Percentiles rank a stretch among this genome's conserved stretches.
phyloP scores from a whole-genome alignment of 1,140 invertebrate genomes.

The Ceratina japonica region DNA sequence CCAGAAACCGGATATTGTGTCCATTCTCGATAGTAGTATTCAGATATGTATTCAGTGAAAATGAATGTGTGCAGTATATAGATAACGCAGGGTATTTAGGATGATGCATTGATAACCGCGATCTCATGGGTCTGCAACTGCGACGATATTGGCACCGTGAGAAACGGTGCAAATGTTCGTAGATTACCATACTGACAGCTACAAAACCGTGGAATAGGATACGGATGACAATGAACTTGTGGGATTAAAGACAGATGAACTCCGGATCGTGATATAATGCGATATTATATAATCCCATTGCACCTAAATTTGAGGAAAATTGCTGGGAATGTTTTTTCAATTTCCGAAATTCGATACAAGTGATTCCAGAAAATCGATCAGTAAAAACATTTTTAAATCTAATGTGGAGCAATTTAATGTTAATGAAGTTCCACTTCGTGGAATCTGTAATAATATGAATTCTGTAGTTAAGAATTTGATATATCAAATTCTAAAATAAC shows the following conservation, averaged over 20 bases:
- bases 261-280: neutral
- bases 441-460: too few relatives aligned
- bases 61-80: neutral
- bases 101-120: neutral
- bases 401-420: too few relatives aligned
- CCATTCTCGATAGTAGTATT: too few relatives aligned
- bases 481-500: too few relatives aligned
- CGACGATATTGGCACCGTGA: neutral
- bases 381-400: too few relatives aligned
- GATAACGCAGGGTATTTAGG: neutral
- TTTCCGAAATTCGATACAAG: neutral
- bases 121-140: neutral
- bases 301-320: neutral
- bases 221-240: neutral
- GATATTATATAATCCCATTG: neutral
- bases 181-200: neutral
- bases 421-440: too few relatives aligned
- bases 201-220: neutral
- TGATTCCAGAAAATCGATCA: neutral
- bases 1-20: too few relatives aligned
- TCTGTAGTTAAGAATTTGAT: too few relatives aligned
- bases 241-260: neutral
- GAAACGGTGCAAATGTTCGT: constrained; percentile 10
- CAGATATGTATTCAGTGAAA: too few relatives aligned
- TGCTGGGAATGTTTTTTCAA: neutral